Percentiles rank a stretch among this genome's conserved stretches.
These are phyloP conservation scores for Drosophila burlai DNA, from an alignment of 1,140 invertebrate genomes.

Conservation along the genomic window DNA sequence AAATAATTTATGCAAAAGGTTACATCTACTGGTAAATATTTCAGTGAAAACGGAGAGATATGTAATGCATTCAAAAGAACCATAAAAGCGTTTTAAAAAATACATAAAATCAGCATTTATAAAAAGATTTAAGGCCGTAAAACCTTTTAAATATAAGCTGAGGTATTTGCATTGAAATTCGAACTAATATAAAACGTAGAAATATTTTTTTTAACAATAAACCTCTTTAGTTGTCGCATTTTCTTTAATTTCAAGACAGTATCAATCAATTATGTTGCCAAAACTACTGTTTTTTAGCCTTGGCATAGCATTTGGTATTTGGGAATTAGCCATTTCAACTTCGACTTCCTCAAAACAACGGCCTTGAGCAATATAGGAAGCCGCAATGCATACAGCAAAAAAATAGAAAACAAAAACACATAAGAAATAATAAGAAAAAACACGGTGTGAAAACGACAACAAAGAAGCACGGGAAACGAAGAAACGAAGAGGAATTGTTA, in stretches of 20 bases:
- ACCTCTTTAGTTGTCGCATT: neutral
- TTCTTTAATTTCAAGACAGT: neutral
- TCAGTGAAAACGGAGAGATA: neutral
- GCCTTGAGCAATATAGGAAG: constrained; percentile 57
- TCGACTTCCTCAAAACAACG: constrained; percentile 49
- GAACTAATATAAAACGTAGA: neutral
- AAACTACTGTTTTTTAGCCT: constrained; percentile 14
- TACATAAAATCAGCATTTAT: neutral
- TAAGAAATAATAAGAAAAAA: constrained; percentile 16
- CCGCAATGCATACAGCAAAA: constrained; percentile 26
- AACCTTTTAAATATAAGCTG: neutral
- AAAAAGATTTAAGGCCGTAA: neutral
- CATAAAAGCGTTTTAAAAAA: neutral
- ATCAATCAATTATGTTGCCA: neutral
- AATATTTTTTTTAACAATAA: neutral
- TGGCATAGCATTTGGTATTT: constrained; percentile 18
- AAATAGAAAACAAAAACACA: constrained; percentile 14
- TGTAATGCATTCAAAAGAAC: neutral
- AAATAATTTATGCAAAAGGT: neutral
- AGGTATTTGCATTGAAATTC: neutral
- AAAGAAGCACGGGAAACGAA: constrained; percentile 24
- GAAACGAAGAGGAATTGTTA: constrained; percentile 69
- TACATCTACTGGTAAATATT: neutral
- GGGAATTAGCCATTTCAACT: constrained; percentile 34
- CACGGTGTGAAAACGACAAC: constrained; percentile 48